Evolutionary conservation across 1,140 invertebrate species (phyloP), one percentile per base, ranked within the genome.

Genomic region (Drosophila suzukii): DNA sequence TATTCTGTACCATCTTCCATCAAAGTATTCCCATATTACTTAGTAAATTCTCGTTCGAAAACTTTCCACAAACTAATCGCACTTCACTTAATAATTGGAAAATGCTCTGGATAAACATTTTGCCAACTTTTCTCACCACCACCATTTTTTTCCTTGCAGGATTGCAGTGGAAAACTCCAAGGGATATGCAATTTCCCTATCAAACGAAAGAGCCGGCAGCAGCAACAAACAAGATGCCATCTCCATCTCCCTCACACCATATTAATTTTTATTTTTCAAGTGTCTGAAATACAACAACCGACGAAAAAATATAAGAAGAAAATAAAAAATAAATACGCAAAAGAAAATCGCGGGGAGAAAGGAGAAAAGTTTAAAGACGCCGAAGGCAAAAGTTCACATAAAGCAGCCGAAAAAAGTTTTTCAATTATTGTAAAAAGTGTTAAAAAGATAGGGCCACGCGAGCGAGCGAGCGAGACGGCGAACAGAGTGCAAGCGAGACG

Each of bases 401-500:
- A 84, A 84, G 66, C 80, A 63, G 59, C 80, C 60, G 54, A 77
- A 81, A 85, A 88, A 82, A 86, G 83, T 88, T 86, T 82, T 86
- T 86, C 83, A 86, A 88, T 86, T 86, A 86, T 86, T 86, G 79
- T 88, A 88, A 88, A 86, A 86, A 86, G 83, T 86, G 83, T 86
- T 86, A 79, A 85, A 88, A 80, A 83, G 57, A 74, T 74, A 73
- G 39, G 43, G 50, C 43, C 27, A 77, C 60, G 46, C 41, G 43
- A 12, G 44, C n/a, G 49, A 59, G 51, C 1, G 57, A 62, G 56
- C 11, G 36, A 44, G 50, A 51, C 53, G 8, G 32, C 47, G 50
- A 60, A 49, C 32, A 17, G 34, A 43, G 6, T 13, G 38, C 34
- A 24, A 61, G 71, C 58, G 50, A 62, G 20, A 60, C 20, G 27